These are phyloP conservation scores for Chauna torquata DNA, from an alignment of 2,113 vertebrate genomes.

Conservation along the genomic window DNA sequence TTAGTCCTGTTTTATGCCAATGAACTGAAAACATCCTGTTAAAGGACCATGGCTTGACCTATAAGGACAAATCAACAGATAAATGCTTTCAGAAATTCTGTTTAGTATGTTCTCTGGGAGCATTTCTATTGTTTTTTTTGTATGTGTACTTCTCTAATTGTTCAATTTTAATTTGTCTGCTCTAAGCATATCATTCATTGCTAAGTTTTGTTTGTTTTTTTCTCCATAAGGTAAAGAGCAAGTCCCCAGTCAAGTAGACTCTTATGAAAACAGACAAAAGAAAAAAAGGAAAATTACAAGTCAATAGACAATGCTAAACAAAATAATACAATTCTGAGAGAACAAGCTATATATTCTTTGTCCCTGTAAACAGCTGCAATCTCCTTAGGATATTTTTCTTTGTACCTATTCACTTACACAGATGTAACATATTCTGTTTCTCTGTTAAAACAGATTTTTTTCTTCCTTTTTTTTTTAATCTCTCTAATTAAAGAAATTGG, in stretches of 20 bases:
- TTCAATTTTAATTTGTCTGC: not conserved
- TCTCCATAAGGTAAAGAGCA: not conserved
- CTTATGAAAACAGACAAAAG: not conserved
- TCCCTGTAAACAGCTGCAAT: not conserved
- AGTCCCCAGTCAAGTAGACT: not conserved
- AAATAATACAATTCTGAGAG: not conserved
- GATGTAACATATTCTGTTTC: not conserved
- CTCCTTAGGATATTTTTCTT: not conserved
- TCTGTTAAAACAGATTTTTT: not conserved
- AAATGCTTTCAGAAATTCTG: not conserved
- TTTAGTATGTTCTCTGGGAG: not conserved
- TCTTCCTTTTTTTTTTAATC: not conserved
- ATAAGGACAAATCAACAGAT: not conserved
- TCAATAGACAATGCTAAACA: not conserved
- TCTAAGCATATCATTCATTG: not conserved
- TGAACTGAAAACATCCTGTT: not conserved
- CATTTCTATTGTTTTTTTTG: not conserved
- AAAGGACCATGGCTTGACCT: not conserved
- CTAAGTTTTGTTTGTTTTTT: no score
- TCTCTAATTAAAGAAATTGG: not conserved
- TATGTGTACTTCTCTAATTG: not conserved
- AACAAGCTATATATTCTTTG: not conserved
- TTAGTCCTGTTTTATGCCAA: not conserved
- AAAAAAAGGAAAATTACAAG: not conserved
- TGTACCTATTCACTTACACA: not conserved